A percentile compares a stretch with the other conserved stretches of the same genome.
Evolutionary conservation across 92 coral and sea anemone genomes (phyloP).

Genomic region (Palythoa grandiflora): DNA sequence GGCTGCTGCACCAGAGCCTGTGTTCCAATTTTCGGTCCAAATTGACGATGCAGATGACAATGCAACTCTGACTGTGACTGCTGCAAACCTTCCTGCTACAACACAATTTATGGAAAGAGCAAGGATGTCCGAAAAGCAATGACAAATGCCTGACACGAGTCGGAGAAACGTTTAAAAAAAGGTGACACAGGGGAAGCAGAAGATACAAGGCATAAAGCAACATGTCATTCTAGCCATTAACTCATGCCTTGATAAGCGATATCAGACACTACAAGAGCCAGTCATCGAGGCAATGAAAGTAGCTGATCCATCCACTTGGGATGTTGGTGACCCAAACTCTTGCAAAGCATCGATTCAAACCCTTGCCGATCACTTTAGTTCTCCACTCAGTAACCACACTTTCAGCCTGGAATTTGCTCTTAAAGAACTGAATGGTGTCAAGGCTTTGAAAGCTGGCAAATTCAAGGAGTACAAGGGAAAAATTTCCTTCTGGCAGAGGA

Average conservation of each 20-base stretch:
- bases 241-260: too few species aligned
- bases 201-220: too few species aligned
- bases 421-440: slow-evolving; percentile 35
- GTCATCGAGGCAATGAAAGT: slow-evolving; percentile 50
- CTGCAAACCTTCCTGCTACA: slow-evolving; percentile 52
- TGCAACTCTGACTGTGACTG: slow-evolving; percentile 29
- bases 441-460: slow-evolving; percentile 44
- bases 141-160: too few species aligned
- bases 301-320: slow-evolving; percentile 53
- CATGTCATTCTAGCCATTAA: too few species aligned
- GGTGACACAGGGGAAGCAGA: too few species aligned
- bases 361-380: slow-evolving; percentile 45
- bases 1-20: slow-evolving; percentile 48
- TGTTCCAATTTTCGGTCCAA: slow-evolving; percentile 27
- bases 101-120: slow-evolving; percentile 51
- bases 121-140: slow-evolving; percentile 47
- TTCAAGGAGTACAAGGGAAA: slow-evolving; percentile 44
- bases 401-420: slow-evolving; percentile 50
- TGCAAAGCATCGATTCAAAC: slow-evolving; percentile 37
- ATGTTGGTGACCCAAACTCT: slow-evolving; percentile 40
- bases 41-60: not conserved
- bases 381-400: slow-evolving; percentile 33
- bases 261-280: slow-evolving; percentile 33
- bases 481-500: slow-evolving; percentile 43
- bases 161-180: too few species aligned